phyloP scores from a whole-genome alignment of 2,888 invertebrate genomes.

The Oeneis ivallda region DNA sequence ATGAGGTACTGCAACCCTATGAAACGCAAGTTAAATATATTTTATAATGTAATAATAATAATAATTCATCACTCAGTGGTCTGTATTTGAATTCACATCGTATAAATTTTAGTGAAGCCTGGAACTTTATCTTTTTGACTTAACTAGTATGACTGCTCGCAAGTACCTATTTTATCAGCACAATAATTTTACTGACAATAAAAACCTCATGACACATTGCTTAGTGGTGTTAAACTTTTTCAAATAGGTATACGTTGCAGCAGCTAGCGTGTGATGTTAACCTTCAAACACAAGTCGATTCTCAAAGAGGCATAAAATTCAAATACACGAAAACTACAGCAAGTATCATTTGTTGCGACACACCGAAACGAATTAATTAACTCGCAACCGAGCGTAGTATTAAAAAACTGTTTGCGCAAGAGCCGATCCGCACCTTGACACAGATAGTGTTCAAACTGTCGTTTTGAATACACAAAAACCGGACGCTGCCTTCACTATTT shows the following conservation, averaged over 20 bases:
- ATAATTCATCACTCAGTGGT: too few species aligned
- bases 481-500: conserved; percentile 74
- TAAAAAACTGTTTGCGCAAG: conserved; percentile 79
- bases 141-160: too few species aligned
- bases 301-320: conserved; percentile 36
- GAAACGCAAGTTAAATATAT: too few species aligned
- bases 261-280: conserved; percentile 20
- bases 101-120: too few species aligned
- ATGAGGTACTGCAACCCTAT: too few species aligned
- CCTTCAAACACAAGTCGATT: conserved; percentile 34
- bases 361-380: conserved; percentile 80
- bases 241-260: conserved; percentile 6
- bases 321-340: conserved; percentile 64
- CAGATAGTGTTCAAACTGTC: conserved; percentile 77
- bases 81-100: too few species aligned
- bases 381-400: conserved; percentile 78
- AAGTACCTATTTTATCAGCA: too few species aligned
- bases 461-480: conserved; percentile 82
- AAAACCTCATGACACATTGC: too few species aligned
- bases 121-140: too few species aligned
- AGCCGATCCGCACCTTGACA: conserved; percentile 80
- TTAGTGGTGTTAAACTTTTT: too few species aligned
- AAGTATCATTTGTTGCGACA: conserved; percentile 75
- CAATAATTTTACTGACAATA: neutral
- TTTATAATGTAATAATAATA: too few species aligned